These are phyloP conservation scores for Ceratosolen solmsi DNA, from an alignment of 1,140 invertebrate species.

Conservation along the genomic window DNA sequence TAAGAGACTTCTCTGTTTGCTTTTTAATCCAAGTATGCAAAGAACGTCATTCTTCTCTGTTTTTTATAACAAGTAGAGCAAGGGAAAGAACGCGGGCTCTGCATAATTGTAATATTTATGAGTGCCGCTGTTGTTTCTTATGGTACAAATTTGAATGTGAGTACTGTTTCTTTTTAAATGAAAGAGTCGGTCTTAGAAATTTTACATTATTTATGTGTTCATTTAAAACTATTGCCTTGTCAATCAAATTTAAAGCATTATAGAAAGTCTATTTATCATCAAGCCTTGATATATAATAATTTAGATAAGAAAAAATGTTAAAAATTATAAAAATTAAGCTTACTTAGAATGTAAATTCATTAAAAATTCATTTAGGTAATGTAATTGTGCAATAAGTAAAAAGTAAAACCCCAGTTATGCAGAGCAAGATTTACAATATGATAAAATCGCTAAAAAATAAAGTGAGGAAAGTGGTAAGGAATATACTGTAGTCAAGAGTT, in stretches of 20 bases:
- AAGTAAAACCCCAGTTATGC: background rate
- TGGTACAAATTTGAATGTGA: background rate
- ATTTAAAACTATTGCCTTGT: background rate
- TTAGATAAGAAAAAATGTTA: too few relatives aligned
- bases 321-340: background rate
- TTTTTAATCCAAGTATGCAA: slow-evolving; percentile 72
- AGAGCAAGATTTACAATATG: too few relatives aligned
- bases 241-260: background rate
- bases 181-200: background rate
- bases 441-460: background rate
- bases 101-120: slow-evolving; percentile 57
- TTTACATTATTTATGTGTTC: background rate
- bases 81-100: slow-evolving; percentile 53
- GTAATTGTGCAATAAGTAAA: background rate
- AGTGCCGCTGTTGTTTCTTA: background rate
- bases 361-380: background rate
- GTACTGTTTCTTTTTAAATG: background rate
- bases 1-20: slow-evolving; percentile 63
- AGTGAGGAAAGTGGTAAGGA: background rate
- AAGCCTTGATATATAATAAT: background rate
- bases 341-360: background rate
- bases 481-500: background rate
- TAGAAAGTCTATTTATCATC: background rate
- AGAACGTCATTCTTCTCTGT: slow-evolving; percentile 68
- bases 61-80: slow-evolving; percentile 41